A percentile compares a stretch with the other conserved stretches of the same genome.
These are phyloP conservation scores for Ficedula albicollis DNA, from an alignment of 2,797 vertebrate species.

Conservation along the genomic window DNA sequence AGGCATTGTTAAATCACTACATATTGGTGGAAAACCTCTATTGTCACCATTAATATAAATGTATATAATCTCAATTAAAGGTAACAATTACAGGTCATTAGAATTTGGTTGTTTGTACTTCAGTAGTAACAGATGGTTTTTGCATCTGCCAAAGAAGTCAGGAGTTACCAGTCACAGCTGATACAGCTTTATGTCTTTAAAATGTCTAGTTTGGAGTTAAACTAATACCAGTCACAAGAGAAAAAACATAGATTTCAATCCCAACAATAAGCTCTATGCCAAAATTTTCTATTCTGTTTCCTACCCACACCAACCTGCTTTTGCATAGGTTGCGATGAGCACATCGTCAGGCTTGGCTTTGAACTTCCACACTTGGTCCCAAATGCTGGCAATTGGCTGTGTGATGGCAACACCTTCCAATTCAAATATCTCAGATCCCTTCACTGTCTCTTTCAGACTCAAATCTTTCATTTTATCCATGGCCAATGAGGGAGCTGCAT, in stretches of 20 bases:
- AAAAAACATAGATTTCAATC: neutral
- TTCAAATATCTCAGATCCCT: neutral
- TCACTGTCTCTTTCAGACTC: neutral
- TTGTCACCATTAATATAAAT: neutral
- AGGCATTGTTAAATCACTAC: neutral
- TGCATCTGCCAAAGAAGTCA: neutral
- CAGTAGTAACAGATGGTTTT: neutral
- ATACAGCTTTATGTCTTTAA: neutral
- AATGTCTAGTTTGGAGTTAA: neutral
- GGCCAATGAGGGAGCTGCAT: neutral
- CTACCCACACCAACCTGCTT: conserved; percentile 68
- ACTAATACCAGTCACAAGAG: neutral
- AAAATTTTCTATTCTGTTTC: neutral
- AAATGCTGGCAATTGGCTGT: neutral
- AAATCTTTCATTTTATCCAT: conserved; percentile 55
- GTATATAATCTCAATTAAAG: neutral
- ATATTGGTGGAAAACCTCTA: neutral
- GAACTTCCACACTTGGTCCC: conserved; percentile 71
- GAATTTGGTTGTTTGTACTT: neutral
- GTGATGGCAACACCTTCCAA: conserved; percentile 45
- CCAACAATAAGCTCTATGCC: neutral
- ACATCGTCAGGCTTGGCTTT: conserved; percentile 75
- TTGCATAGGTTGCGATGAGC: conserved; percentile 73
- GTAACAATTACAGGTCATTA: neutral
- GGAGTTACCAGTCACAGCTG: neutral